Conservation (phyloP, 2,797 vertebrate genomes). For the Acanthurus lineatus region DNA sequence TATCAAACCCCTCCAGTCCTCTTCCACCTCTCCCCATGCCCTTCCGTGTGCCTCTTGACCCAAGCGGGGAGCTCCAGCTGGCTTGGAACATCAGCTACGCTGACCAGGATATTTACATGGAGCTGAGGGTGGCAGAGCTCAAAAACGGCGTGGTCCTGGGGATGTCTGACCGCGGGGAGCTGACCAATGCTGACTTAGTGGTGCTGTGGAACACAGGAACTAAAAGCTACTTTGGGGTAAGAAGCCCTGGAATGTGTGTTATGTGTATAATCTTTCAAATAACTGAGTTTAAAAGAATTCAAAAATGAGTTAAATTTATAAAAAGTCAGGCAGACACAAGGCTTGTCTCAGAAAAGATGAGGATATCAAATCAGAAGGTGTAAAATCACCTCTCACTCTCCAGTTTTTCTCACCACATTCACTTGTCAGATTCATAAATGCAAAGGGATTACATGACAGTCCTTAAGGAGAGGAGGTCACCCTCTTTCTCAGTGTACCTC, state of each 20-base stretch:
- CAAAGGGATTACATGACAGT: conserved; percentile 28
- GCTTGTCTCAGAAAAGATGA: neutral
- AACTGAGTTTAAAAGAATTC: neutral
- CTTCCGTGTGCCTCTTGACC: conserved; percentile 91
- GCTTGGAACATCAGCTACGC: conserved; percentile 94
- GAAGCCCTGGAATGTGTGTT: neutral
- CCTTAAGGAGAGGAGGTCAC: conserved; percentile 26
- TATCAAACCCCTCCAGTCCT: neutral
- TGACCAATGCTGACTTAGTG: conserved; percentile 90
- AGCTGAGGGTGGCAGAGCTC: conserved; percentile 84
- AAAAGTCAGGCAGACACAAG: neutral
- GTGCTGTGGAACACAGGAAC: conserved; percentile 92
- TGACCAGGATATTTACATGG: conserved; percentile 86
- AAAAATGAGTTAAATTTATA: neutral
- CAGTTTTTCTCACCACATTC: neutral
- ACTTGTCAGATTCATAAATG: conserved; percentile 37
- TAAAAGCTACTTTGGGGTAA: conserved; percentile 78
- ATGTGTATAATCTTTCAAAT: neutral
- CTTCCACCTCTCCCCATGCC: conserved; percentile 83
- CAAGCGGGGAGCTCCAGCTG: conserved; percentile 87
- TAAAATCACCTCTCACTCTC: neutral
- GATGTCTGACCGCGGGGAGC: conserved; percentile 93
- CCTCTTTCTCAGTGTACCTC: conserved; percentile 12
- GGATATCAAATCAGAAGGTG: neutral
- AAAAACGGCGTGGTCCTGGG: conserved; percentile 90